Conservation (phyloP, 2,113 vertebrate genomes). For the Upupa epops region DNA sequence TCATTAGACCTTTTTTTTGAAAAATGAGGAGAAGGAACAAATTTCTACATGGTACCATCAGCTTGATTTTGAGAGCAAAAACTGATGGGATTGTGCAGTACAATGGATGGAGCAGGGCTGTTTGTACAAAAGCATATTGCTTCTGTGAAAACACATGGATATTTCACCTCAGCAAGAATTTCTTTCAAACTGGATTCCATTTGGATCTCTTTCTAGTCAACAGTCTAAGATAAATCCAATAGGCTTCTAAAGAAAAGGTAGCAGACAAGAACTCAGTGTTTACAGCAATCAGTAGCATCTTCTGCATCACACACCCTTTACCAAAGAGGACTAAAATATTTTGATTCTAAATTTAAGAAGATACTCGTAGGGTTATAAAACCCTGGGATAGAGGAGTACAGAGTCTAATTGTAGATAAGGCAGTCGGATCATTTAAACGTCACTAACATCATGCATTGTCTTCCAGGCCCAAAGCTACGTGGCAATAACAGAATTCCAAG, state of each 20-base stretch:
- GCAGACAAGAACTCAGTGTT: neutral
- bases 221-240: neutral
- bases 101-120: neutral
- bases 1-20: neutral
- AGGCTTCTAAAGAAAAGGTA: too few relatives aligned
- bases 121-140: neutral
- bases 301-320: neutral
- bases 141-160: neutral
- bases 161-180: neutral
- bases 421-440: neutral
- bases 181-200: neutral
- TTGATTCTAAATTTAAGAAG: neutral
- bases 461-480: neutral
- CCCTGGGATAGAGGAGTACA: neutral
- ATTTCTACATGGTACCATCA: neutral
- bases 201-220: neutral
- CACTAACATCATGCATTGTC: neutral
- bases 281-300: neutral
- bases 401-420: neutral
- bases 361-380: neutral
- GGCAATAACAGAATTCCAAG: neutral
- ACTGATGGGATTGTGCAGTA: neutral
- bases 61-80: neutral
- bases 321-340: neutral
- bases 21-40: neutral